A percentile compares a stretch with the other conserved stretches of the same genome.
Conservation (phyloP, 2,888 invertebrate genomes). For the Caenorhabditis becei region DNA sequence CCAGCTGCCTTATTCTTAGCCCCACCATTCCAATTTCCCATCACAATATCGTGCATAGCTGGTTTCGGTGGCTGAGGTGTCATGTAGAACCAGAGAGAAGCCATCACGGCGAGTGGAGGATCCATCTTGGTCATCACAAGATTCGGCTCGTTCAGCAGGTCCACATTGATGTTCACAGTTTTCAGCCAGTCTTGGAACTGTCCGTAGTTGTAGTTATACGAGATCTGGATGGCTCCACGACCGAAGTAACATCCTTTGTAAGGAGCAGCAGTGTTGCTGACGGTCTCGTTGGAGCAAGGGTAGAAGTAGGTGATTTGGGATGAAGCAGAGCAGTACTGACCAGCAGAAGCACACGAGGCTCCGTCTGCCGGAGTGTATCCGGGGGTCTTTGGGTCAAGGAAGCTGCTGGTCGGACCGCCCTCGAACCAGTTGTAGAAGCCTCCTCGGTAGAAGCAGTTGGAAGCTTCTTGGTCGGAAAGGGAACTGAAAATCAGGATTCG, state of each 20-base stretch:
- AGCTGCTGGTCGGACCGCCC: slow-evolving; percentile 74
- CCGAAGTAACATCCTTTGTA: slow-evolving; percentile 77
- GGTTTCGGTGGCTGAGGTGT: slow-evolving; percentile 82
- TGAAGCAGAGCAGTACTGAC: slow-evolving; percentile 70
- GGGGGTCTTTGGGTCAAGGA: slow-evolving; percentile 68
- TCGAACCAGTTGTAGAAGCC: slow-evolving; percentile 81
- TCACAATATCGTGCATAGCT: slow-evolving; percentile 81
- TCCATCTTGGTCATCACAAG: slow-evolving; percentile 76
- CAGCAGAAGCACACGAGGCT: slow-evolving; percentile 63
- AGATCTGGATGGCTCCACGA: slow-evolving; percentile 77
- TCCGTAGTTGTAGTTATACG: slow-evolving; percentile 79
- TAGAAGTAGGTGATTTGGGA: slow-evolving; percentile 73
- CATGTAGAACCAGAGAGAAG: slow-evolving; percentile 81
- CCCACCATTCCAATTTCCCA: slow-evolving; percentile 76
- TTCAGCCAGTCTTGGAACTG: slow-evolving; percentile 75
- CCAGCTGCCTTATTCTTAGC: slow-evolving; percentile 68
- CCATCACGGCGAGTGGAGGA: slow-evolving; percentile 77
- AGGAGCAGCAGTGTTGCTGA: slow-evolving; percentile 45
- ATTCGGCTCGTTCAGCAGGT: slow-evolving; percentile 73
- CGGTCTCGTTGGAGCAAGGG: slow-evolving; percentile 64
- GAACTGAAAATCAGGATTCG: neutral
- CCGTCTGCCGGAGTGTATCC: slow-evolving; percentile 75
- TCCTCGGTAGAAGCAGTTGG: slow-evolving; percentile 78
- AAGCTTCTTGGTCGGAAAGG: slow-evolving; percentile 62
- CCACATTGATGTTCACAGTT: slow-evolving; percentile 63